phyloP scores from a whole-genome alignment of 2,113 vertebrate species.

The Nothoprocta pentlandii region DNA sequence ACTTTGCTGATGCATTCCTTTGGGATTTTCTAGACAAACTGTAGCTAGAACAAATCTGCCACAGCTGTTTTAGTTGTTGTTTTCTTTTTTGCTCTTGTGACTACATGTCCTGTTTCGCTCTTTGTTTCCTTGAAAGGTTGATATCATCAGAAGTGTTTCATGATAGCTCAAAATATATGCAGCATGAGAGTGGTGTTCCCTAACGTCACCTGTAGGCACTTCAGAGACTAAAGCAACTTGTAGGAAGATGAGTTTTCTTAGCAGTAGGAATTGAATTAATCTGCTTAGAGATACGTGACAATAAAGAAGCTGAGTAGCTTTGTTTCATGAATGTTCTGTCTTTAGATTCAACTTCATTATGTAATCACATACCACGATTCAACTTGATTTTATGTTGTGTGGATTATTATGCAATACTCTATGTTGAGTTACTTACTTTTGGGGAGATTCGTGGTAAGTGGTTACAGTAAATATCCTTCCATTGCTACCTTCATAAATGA shows the following conservation, averaged over 20 bases:
- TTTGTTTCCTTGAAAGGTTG: background rate
- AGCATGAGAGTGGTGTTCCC: background rate
- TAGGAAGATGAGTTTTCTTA: background rate
- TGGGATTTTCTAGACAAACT: background rate
- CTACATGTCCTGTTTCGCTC: background rate
- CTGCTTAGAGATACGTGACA: background rate
- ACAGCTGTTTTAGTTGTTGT: background rate
- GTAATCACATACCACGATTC: background rate
- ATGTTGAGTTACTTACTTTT: background rate
- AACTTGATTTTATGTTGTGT: background rate
- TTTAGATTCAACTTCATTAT: background rate
- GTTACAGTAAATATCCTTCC: background rate
- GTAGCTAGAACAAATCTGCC: background rate
- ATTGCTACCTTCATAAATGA: background rate
- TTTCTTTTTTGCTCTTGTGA: background rate
- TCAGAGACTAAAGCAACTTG: background rate
- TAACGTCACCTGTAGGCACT: background rate
- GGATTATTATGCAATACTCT: background rate
- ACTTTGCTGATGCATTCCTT: background rate
- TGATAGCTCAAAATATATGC: background rate
- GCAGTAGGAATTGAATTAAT: background rate
- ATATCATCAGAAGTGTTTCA: background rate
- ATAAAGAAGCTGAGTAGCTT: background rate
- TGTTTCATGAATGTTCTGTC: background rate
- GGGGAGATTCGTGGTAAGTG: background rate